phyloP scores from a whole-genome alignment of 2,797 vertebrate genomes.

The Pseudopleuronectes americanus region DNA sequence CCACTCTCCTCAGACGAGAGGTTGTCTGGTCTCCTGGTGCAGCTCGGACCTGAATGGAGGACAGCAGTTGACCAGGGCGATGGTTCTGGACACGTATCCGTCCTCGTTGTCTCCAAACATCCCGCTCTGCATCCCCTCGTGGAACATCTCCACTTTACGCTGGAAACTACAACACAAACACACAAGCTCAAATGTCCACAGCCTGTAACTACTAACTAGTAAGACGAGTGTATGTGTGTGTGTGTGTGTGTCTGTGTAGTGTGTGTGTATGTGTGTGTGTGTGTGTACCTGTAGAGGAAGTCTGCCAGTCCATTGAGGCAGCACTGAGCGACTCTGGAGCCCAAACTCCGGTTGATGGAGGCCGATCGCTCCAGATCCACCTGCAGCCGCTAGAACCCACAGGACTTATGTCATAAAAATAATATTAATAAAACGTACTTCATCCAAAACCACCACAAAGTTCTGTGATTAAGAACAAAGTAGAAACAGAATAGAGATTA shows the following conservation, averaged over 20 bases:
- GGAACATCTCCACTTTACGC: constrained; percentile 90
- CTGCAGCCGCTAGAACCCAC: constrained; percentile 83
- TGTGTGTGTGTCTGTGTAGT: not conserved
- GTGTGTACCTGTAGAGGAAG: constrained; percentile 88
- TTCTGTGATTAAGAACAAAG: not conserved
- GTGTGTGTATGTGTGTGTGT: constrained; percentile 6
- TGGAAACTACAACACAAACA: constrained; percentile 85
- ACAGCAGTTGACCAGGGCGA: constrained; percentile 90
- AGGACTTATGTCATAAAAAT: not conserved
- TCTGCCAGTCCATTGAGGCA: constrained; percentile 89
- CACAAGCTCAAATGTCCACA: too few relatives aligned
- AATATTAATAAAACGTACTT: too few relatives aligned
- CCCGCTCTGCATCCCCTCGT: constrained; percentile 80
- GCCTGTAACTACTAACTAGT: not conserved
- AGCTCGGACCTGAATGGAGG: constrained; percentile 87
- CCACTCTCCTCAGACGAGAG: too few relatives aligned
- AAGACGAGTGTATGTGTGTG: too few relatives aligned
- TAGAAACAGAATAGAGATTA: too few relatives aligned
- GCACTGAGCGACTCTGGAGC: constrained; percentile 87
- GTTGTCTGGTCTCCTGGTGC: too few relatives aligned
- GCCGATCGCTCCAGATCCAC: constrained; percentile 88
- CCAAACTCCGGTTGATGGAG: constrained; percentile 85
- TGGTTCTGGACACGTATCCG: constrained; percentile 85
- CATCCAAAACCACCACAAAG: not conserved
- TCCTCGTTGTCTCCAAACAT: constrained; percentile 78